Base-by-base conservation (phyloP, 2,888 invertebrate species). In the Tineola bisselliella region DNA sequence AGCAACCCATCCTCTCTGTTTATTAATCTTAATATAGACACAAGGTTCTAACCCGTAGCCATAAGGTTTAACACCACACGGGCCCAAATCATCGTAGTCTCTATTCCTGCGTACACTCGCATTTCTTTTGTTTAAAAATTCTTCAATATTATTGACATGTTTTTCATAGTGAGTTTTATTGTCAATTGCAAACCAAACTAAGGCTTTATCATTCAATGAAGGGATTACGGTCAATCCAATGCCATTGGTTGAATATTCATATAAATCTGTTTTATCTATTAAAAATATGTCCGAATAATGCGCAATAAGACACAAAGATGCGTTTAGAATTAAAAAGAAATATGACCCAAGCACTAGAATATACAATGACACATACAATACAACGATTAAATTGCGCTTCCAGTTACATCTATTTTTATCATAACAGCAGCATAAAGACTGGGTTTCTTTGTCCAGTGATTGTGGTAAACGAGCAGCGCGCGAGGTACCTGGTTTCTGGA, bases 11-110 rank as follows among this genome's bases (percentile, higher is more conserved):
- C 70, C 69, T 6, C 75, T 65, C 43, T 74, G 74, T 58, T 75
- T 84, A 64, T 86, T 87, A 62, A 86, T 73, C 63, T 75, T 81
- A 66, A 86, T 61, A 60, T 84, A 68, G 48, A 86, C 66, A 67
- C 86, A 87, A 33, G 86, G 86, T 2, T 65, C 66, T 0, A 73
- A 70, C 4, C 79, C 81, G 62, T 84, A 87, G 0, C 86, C 86
- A 60, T 77, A 87, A 0, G 86, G 86, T 0, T 67, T 18, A 10
- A 62, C 44, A 0, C 79, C 76, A 64, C 86, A 87, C 1, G 84
- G 81, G 0, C 86, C 86, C 15, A 86, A 68, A 11, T 31, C n/a
- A 31, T 44, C 15, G 10, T 59, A 0, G 0, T 60, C 30, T 25
- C 38, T 18, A 19, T 65, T 61, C 0, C 64, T 64, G 65, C 58